Percentiles rank a stretch among this genome's conserved stretches.
These are phyloP conservation scores for Patella depressa DNA, from an alignment of 2,888 invertebrate genomes.

Conservation along the genomic window DNA sequence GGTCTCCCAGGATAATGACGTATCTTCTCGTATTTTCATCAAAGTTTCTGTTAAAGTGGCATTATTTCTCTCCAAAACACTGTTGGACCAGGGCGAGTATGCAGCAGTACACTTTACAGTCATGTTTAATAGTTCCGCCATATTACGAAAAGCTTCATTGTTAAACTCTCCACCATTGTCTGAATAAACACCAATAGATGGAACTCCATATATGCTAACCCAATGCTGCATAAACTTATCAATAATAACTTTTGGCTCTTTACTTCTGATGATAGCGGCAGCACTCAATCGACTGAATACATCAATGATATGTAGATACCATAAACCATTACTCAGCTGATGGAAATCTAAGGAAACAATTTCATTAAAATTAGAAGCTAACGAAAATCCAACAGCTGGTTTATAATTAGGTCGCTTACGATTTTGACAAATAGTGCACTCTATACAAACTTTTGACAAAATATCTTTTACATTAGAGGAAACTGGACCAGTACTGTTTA, in stretches of 20 bases:
- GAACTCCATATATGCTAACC: slow-evolving; percentile 4
- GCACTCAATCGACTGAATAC: slow-evolving; percentile 3
- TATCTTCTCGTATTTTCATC: slow-evolving; percentile 23
- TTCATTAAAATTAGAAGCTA: slow-evolving; percentile 5
- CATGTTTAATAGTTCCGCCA: slow-evolving; percentile 32
- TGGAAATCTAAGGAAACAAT: slow-evolving; percentile 1
- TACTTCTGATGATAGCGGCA: not conserved
- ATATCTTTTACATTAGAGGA: not conserved
- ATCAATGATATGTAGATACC: slow-evolving; percentile 6
- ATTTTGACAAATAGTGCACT: slow-evolving; percentile 1
- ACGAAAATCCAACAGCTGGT: not conserved
- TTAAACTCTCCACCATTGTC: slow-evolving; percentile 35
- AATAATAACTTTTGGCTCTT: slow-evolving; percentile 3
- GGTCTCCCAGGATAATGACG: slow-evolving; percentile 23
- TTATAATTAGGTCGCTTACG: slow-evolving; percentile 1
- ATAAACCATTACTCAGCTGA: not conserved
- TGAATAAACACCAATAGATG: slow-evolving; percentile 16
- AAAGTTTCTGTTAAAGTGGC: slow-evolving; percentile 25
- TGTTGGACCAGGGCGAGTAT: slow-evolving; percentile 17
- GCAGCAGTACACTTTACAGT: slow-evolving; percentile 17
- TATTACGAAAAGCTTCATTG: slow-evolving; percentile 24
- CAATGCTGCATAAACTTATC: not conserved
- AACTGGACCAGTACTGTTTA: not conserved
- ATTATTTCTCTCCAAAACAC: slow-evolving; percentile 19
- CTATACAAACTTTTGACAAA: not conserved